Evolutionary conservation across 2,797 vertebrate species (phyloP).

Genomic region (Scomberomorus guttatus): DNA sequence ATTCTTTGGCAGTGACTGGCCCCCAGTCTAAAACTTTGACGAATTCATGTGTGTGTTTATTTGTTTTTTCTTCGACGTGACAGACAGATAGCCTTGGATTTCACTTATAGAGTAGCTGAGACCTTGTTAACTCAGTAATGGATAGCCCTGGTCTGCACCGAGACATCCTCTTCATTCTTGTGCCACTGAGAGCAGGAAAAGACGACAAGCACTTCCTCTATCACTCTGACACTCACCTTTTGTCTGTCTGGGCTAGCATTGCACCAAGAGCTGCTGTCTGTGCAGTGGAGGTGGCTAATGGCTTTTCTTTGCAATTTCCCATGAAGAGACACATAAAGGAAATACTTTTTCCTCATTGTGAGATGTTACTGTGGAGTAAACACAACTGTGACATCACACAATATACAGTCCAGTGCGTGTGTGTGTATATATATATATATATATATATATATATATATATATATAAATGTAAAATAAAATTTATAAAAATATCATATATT

Average conservation of each 20-base stretch:
- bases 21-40: slow-evolving; percentile 30
- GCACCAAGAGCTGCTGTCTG: slow-evolving; percentile 73
- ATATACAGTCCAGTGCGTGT: neutral
- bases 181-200: slow-evolving; percentile 83
- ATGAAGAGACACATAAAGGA: slow-evolving; percentile 81
- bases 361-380: slow-evolving; percentile 30
- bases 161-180: slow-evolving; percentile 80
- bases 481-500: neutral
- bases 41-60: slow-evolving; percentile 62
- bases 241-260: slow-evolving; percentile 69
- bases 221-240: slow-evolving; percentile 78
- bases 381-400: neutral
- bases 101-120: slow-evolving; percentile 68
- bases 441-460: too few species aligned
- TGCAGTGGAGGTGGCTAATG: slow-evolving; percentile 61
- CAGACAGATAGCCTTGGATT: slow-evolving; percentile 69
- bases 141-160: slow-evolving; percentile 76
- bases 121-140: slow-evolving; percentile 85
- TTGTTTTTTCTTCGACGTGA: slow-evolving; percentile 69
- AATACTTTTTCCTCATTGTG: slow-evolving; percentile 60
- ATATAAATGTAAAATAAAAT: neutral
- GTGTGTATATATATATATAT: neutral
- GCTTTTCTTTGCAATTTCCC: slow-evolving; percentile 86
- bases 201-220: slow-evolving; percentile 87
- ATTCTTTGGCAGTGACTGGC: slow-evolving; percentile 56